Percentiles rank a stretch among this genome's conserved stretches.
These are phyloP conservation scores for Himantopus leucocephalus DNA, from an alignment of 2,113 vertebrate species.

Conservation along the genomic window DNA sequence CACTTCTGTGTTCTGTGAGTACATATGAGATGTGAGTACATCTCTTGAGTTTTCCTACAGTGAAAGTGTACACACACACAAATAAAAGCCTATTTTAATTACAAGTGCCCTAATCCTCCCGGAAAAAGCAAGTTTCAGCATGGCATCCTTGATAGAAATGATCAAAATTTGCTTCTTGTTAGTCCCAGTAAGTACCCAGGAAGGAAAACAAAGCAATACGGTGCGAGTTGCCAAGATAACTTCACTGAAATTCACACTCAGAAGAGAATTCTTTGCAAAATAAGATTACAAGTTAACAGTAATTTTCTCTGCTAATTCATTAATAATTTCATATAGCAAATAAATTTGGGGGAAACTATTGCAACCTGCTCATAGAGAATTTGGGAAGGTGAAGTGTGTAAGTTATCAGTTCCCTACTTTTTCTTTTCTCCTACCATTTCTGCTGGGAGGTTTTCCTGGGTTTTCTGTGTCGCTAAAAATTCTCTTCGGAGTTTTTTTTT, in stretches of 20 bases:
- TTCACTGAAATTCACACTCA: background rate
- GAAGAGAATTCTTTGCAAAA: background rate
- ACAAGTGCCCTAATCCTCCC: background rate
- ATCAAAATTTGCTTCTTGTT: conserved; percentile 2
- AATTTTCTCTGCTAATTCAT: background rate
- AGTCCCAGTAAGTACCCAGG: conserved; percentile 6
- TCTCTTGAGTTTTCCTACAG: background rate
- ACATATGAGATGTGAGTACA: background rate
- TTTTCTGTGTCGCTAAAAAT: background rate
- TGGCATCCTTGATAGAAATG: background rate
- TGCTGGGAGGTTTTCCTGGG: background rate
- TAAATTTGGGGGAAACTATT: background rate
- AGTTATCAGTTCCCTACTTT: background rate
- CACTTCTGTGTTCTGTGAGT: background rate
- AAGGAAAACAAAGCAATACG: background rate
- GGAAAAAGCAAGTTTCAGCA: conserved; percentile 15
- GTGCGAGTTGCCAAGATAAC: conserved; percentile 4
- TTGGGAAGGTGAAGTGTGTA: background rate
- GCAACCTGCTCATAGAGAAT: background rate
- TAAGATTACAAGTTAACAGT: background rate
- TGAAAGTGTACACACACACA: background rate
- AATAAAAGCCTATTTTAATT: conserved; percentile 26
- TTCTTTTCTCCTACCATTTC: background rate
- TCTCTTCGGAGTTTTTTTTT: background rate
- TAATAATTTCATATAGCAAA: background rate